Conservation (phyloP, 2,113 vertebrate genomes). For the Dicaeum eximium region DNA sequence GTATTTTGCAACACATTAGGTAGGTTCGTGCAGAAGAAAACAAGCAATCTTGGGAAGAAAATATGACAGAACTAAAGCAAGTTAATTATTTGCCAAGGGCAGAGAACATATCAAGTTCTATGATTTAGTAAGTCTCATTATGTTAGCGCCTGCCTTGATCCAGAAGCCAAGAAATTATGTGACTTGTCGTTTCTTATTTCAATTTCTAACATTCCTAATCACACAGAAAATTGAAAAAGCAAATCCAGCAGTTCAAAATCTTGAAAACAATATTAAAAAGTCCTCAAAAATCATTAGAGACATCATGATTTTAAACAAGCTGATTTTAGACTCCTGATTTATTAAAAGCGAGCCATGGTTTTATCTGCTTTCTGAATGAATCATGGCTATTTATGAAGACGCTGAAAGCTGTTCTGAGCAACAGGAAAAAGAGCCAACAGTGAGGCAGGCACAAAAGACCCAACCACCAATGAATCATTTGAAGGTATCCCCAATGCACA, state of each 20-base stretch:
- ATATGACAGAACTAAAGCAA: neutral
- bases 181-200: slow-evolving; percentile 7
- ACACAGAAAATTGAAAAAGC: neutral
- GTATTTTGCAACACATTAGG: neutral
- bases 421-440: slow-evolving; percentile 25
- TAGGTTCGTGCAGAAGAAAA: neutral
- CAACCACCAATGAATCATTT: slow-evolving; percentile 53
- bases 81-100: neutral
- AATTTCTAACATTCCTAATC: neutral
- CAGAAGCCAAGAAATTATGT: slow-evolving; percentile 1
- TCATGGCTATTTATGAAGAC: slow-evolving; percentile 12
- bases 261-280: neutral
- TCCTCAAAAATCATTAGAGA: neutral
- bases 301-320: neutral
- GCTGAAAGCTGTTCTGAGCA: slow-evolving; percentile 7
- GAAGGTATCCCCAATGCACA: slow-evolving; percentile 48
- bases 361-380: slow-evolving; percentile 1
- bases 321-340: slow-evolving; percentile 7
- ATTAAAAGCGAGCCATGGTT: neutral
- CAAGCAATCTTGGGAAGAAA: neutral
- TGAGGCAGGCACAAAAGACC: slow-evolving; percentile 23
- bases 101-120: slow-evolving; percentile 1
- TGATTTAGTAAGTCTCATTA: neutral
- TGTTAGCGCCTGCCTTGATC: neutral
- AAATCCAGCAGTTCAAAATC: neutral